These are phyloP conservation scores for Coelopa pilipes DNA, from an alignment of 2,888 invertebrate genomes.

Conservation along the genomic window DNA sequence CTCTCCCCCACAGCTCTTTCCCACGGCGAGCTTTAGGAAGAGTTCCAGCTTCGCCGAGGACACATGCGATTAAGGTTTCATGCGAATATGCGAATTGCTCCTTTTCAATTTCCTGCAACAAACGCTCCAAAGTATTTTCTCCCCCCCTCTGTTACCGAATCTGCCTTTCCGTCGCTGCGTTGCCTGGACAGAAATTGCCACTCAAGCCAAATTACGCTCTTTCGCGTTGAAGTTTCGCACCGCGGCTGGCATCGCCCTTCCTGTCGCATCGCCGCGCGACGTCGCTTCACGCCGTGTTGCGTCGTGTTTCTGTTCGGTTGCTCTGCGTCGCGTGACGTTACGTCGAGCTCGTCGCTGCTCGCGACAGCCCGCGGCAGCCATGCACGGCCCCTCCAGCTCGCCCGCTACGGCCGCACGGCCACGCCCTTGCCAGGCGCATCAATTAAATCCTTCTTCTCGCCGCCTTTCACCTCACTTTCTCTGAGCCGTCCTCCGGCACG, in stretches of 20 bases:
- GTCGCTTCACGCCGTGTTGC: constrained; percentile 18
- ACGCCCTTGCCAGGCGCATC: neutral
- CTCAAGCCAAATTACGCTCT: constrained; percentile 42
- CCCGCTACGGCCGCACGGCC: neutral
- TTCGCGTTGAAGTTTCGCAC: constrained; percentile 5
- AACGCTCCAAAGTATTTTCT: constrained; percentile 16
- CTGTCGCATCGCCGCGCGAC: neutral
- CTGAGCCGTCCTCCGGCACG: too few species aligned
- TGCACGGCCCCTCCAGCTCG: too few species aligned
- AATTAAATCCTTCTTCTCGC: too few species aligned
- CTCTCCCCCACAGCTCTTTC: too few species aligned
- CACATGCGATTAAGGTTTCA: too few species aligned
- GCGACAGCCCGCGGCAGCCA: too few species aligned
- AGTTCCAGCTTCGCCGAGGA: too few species aligned
- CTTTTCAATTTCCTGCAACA: constrained; percentile 23
- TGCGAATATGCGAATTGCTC: neutral
- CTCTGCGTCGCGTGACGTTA: constrained; percentile 14
- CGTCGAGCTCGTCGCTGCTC: too few species aligned
- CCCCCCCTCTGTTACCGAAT: neutral
- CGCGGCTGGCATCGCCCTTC: too few species aligned
- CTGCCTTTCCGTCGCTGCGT: neutral
- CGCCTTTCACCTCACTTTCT: too few species aligned
- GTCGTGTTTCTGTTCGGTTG: neutral
- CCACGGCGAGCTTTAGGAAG: too few species aligned
- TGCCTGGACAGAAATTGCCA: constrained; percentile 36